A percentile compares a stretch with the other conserved stretches of the same genome.
These are phyloP conservation scores for Pteropus rufus DNA, from an alignment of 2,797 vertebrate species.

Conservation along the genomic window DNA sequence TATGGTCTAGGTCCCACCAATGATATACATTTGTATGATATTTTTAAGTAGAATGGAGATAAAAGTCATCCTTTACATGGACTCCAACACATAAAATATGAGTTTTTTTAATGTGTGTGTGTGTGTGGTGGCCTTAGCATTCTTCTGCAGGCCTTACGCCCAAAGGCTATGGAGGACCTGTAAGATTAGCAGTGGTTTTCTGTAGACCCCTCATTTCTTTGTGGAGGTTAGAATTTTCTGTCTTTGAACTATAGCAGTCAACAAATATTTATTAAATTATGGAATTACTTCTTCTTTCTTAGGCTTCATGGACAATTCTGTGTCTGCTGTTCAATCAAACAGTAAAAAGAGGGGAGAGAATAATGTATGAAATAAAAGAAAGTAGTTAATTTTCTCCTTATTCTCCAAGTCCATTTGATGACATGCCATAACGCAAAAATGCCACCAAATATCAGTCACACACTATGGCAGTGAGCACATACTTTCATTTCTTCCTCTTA, in stretches of 20 bases:
- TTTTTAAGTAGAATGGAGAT: neutral
- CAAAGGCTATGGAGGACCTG: neutral
- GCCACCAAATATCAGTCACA: neutral
- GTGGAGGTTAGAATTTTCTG: neutral
- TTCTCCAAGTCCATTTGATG: neutral
- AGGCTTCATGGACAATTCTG: neutral
- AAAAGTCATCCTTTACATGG: neutral
- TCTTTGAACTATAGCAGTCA: neutral
- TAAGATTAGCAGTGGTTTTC: neutral
- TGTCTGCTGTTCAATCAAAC: neutral
- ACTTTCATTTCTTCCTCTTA: neutral
- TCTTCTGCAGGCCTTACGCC: neutral
- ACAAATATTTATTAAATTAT: constrained; percentile 21
- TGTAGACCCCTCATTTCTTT: neutral
- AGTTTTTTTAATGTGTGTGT: neutral
- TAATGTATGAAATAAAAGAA: neutral
- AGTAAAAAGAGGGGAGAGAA: neutral
- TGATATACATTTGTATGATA: neutral
- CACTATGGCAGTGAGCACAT: neutral
- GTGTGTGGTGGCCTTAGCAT: neutral
- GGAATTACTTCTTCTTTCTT: neutral
- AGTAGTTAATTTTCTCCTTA: neutral
- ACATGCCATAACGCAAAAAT: neutral
- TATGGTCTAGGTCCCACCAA: neutral
- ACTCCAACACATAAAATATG: neutral